These are phyloP conservation scores for Caranx ignobilis DNA, from an alignment of 2,113 vertebrate species.

Conservation along the genomic window DNA sequence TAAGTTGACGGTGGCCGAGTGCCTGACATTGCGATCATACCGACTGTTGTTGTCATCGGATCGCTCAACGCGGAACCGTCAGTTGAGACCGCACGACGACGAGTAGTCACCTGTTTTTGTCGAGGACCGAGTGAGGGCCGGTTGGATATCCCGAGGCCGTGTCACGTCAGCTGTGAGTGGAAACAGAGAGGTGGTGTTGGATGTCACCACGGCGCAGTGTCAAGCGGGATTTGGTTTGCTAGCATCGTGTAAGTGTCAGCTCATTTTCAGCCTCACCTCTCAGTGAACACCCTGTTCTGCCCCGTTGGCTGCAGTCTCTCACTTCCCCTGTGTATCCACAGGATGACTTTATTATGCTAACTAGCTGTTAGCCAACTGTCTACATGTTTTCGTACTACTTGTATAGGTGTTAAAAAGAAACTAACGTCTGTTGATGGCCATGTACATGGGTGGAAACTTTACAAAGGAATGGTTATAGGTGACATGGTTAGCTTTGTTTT, in stretches of 20 bases:
- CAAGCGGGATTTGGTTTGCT: slow-evolving; percentile 75
- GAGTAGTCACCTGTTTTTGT: slow-evolving; percentile 34
- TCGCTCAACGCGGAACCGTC: slow-evolving; percentile 23
- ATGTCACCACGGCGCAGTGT: slow-evolving; percentile 72
- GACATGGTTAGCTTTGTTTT: neutral
- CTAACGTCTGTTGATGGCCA: neutral
- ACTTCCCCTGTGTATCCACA: neutral
- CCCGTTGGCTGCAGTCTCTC: slow-evolving; percentile 42
- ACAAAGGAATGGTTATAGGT: neutral
- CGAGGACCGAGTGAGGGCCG: neutral
- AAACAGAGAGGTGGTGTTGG: slow-evolving; percentile 70
- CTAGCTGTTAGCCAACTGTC: neutral
- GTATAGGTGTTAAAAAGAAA: neutral
- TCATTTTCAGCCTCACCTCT: neutral
- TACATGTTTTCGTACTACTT: neutral
- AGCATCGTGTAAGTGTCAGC: slow-evolving; percentile 76
- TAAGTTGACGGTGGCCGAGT: slow-evolving; percentile 68
- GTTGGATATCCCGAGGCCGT: slow-evolving; percentile 53
- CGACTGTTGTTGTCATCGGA: slow-evolving; percentile 51
- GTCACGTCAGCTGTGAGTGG: slow-evolving; percentile 66
- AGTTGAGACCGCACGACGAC: neutral
- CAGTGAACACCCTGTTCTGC: slow-evolving; percentile 1
- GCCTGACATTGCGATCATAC: slow-evolving; percentile 69
- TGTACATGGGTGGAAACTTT: neutral
- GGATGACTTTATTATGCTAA: slow-evolving; percentile 6